Percentiles rank a stretch among this genome's conserved stretches.
Conservation (phyloP, 2,888 invertebrate species). For the Agrochola macilenta region DNA sequence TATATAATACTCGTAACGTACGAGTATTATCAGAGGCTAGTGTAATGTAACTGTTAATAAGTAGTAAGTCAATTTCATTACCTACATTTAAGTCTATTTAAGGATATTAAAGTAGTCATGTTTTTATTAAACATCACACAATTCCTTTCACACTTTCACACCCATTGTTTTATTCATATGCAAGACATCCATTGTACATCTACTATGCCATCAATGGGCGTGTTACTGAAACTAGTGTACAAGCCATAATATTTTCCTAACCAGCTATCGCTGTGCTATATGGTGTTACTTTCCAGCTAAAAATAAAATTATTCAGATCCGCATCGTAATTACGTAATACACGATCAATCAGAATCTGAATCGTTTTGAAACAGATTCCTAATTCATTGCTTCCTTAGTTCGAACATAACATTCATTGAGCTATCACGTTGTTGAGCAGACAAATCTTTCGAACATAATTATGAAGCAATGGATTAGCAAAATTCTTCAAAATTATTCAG, state of each 20-base stretch:
- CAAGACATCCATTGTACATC: conserved; percentile 27
- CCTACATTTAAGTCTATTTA: not conserved
- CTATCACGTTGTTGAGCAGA: no score
- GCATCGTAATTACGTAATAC: no score
- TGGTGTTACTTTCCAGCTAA: conserved; percentile 4
- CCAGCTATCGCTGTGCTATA: not conserved
- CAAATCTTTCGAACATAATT: no score
- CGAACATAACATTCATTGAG: no score
- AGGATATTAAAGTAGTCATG: conserved; percentile 1
- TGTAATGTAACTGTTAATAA: conserved; percentile 12
- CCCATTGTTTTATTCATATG: conserved; percentile 37
- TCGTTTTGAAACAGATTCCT: no score
- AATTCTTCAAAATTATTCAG: no score
- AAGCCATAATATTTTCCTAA: conserved; percentile 38
- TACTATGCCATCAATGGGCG: conserved; percentile 9
- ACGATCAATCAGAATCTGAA: no score
- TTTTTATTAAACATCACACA: conserved; percentile 21
- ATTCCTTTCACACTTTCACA: conserved; percentile 21
- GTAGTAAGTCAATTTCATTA: not conserved
- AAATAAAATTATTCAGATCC: conserved; percentile 7
- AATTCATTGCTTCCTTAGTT: no score
- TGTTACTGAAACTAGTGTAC: conserved; percentile 1
- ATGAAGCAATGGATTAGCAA: no score
- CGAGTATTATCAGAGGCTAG: conserved; percentile 14
- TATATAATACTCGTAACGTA: no score